Conservation (phyloP, 2,888 invertebrate genomes). For the Parthenolecanium corni region DNA sequence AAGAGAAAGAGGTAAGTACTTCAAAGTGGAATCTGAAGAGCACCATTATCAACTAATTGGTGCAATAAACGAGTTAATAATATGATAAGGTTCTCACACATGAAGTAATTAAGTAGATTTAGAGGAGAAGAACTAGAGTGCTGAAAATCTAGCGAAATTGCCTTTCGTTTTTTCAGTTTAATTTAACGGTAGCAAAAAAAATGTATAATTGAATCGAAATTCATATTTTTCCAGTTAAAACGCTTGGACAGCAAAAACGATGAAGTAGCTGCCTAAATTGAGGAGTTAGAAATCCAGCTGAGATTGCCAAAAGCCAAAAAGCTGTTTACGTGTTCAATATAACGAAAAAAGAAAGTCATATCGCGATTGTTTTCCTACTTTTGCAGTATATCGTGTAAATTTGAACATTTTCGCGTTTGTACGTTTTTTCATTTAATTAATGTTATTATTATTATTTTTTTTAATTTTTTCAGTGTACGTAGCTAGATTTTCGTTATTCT, state of each 20-base stretch:
- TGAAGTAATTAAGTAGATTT: neutral
- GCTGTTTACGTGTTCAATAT: constrained; percentile 11
- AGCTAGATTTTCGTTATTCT: neutral
- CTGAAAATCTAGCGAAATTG: no score
- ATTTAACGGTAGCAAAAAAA: no score
- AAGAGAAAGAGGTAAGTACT: constrained; percentile 40
- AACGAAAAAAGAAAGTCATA: neutral
- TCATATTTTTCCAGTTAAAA: constrained; percentile 42
- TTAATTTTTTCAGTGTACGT: neutral
- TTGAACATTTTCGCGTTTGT: no score
- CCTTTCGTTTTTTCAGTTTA: no score
- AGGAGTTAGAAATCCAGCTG: neutral
- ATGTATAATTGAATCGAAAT: no score
- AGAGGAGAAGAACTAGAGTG: no score
- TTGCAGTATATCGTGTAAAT: no score
- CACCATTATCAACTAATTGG: neutral
- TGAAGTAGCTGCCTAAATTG: constrained; percentile 38
- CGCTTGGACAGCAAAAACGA: constrained; percentile 39
- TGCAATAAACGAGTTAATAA: neutral
- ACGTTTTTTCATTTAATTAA: no score
- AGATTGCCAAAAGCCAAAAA: neutral
- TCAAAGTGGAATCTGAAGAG: neutral
- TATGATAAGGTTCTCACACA: neutral
- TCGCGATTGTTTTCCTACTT: neutral
- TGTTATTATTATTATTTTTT: neutral